Conservation (phyloP, 2,113 vertebrate species). For the Myiagra hebetior region DNA sequence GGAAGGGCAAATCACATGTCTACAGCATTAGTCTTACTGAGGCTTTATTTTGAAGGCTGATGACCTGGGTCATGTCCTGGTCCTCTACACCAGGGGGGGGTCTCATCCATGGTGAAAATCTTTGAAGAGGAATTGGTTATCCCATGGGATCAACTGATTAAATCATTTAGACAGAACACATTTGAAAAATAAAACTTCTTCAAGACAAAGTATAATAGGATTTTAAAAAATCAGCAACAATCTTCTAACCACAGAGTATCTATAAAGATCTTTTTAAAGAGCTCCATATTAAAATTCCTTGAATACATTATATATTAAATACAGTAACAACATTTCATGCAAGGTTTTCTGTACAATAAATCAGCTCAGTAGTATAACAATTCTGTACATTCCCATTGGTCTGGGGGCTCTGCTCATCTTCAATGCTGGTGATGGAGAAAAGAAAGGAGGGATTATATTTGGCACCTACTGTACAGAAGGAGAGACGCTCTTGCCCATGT, state of each 20-base stretch:
- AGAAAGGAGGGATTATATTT: slow-evolving; percentile 37
- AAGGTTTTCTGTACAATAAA: slow-evolving; percentile 78
- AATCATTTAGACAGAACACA: neutral
- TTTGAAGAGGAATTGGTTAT: neutral
- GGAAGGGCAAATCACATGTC: neutral
- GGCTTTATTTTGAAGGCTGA: neutral
- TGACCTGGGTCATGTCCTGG: slow-evolving; percentile 4
- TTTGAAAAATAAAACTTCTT: slow-evolving; percentile 68
- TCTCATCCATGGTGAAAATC: neutral
- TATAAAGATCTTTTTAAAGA: slow-evolving; percentile 65
- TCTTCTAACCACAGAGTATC: slow-evolving; percentile 62
- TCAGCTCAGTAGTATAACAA: slow-evolving; percentile 90
- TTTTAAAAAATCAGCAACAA: slow-evolving; percentile 47
- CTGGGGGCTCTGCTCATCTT: slow-evolving; percentile 60
- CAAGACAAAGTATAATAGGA: slow-evolving; percentile 74
- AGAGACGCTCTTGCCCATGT: neutral
- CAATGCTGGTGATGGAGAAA: slow-evolving; percentile 67
- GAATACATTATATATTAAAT: slow-evolving; percentile 90
- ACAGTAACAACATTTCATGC: slow-evolving; percentile 90
- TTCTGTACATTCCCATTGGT: slow-evolving; percentile 79
- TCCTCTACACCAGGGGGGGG: neutral
- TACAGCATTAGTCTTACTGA: neutral
- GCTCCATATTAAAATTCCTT: slow-evolving; percentile 79
- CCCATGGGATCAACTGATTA: neutral
- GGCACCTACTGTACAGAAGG: slow-evolving; percentile 2